A percentile compares a stretch with the other conserved stretches of the same genome.
Evolutionary conservation across 2,888 invertebrate species (phyloP).

Genomic region (Hipparchia sbordonii): DNA sequence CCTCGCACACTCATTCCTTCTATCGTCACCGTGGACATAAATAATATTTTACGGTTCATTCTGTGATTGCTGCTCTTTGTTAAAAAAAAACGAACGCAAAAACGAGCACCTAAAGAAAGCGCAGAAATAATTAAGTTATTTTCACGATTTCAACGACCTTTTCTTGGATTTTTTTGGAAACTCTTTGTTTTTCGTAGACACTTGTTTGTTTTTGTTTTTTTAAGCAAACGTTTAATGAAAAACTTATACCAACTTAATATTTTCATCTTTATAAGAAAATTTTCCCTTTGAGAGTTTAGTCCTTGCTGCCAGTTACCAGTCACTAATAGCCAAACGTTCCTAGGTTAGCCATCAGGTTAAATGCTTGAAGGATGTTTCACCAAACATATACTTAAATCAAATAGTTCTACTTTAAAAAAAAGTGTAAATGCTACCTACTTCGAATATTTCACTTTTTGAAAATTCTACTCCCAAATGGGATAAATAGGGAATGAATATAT

Average conservation of each 20-base stretch:
- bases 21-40: constrained; percentile 1
- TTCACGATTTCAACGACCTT: constrained; percentile 3
- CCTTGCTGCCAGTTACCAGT: neutral
- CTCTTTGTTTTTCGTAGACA: constrained; percentile 17
- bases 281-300: neutral
- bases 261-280: constrained; percentile 2
- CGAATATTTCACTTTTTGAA: too few species aligned
- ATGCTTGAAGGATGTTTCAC: too few species aligned
- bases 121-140: constrained; percentile 20
- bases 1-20: neutral
- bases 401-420: too few species aligned
- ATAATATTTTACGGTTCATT: constrained; percentile 8
- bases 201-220: constrained; percentile 24
- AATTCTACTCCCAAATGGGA: too few species aligned
- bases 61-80: constrained; percentile 7
- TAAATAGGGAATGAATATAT: too few species aligned
- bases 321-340: too few species aligned
- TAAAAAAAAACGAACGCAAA: constrained; percentile 13
- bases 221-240: constrained; percentile 15
- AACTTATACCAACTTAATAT: constrained; percentile 8
- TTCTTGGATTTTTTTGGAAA: constrained; percentile 2
- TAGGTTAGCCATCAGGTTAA: too few species aligned
- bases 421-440: too few species aligned
- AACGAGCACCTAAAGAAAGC: constrained; percentile 11
- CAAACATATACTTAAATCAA: too few species aligned